Percentiles rank a stretch among this genome's conserved stretches.
Conservation (phyloP, 2,797 vertebrate genomes). For the Artibeus lituratus region DNA sequence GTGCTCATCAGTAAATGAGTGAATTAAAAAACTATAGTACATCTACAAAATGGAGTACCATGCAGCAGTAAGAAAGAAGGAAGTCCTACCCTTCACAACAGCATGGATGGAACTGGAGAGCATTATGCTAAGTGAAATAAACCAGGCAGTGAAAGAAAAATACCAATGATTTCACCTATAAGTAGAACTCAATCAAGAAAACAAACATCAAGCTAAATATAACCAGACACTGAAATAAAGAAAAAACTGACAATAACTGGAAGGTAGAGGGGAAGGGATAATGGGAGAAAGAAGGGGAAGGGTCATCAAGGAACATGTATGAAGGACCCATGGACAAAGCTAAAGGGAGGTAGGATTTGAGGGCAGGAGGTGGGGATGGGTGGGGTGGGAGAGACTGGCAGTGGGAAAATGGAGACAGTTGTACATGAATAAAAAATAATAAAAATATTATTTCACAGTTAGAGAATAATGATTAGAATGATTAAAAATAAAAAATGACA, state of each 20-base stretch:
- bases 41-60: background rate
- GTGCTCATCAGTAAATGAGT: background rate
- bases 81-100: background rate
- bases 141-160: background rate
- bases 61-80: background rate
- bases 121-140: background rate
- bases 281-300: background rate
- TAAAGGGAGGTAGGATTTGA: background rate
- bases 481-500: background rate
- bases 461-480: background rate
- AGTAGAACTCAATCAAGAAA: background rate
- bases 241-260: background rate
- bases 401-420: background rate
- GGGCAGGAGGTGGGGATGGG: no score
- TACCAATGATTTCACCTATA: background rate
- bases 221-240: background rate
- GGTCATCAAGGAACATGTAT: background rate
- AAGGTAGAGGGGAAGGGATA: background rate
- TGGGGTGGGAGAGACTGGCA: background rate
- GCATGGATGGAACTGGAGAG: background rate
- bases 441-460: background rate
- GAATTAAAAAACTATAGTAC: background rate
- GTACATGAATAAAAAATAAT: background rate
- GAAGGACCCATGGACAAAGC: background rate
- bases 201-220: background rate